Percentiles rank a stretch among this genome's conserved stretches.
phyloP scores from a whole-genome alignment of 30 jellyfish, hydroid and myxozoan genomes.

The Hydractinia symbiolongicarpus region DNA sequence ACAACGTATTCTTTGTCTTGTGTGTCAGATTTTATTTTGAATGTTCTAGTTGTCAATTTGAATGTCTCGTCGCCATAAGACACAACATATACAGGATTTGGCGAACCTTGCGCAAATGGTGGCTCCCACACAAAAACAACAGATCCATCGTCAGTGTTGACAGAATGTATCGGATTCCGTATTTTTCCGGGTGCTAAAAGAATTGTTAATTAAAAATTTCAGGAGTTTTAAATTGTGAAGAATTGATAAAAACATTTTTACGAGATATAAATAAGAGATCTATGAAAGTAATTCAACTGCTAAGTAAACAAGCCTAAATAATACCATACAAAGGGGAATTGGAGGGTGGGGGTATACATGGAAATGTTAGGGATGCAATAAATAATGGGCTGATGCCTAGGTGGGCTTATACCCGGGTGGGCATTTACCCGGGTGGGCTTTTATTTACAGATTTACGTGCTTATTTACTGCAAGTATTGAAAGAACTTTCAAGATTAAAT shows the following conservation, averaged over 20 bases:
- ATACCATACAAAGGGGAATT: too few relatives aligned
- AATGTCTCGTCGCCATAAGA: constrained; percentile 38
- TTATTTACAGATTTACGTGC: too few relatives aligned
- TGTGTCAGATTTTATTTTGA: constrained; percentile 31
- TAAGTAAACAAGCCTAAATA: background rate
- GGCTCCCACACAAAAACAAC: constrained; percentile 48
- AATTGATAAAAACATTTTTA: background rate
- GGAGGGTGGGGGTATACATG: too few relatives aligned
- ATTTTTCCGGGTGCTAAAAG: constrained; percentile 55
- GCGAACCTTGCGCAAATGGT: constrained; percentile 53
- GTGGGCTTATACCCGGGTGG: too few relatives aligned
- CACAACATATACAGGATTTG: constrained; percentile 26
- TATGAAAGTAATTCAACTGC: background rate
- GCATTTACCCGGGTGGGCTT: too few relatives aligned
- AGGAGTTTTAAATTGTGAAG: too few relatives aligned
- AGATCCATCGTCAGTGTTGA: constrained; percentile 43
- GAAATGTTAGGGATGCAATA: too few relatives aligned
- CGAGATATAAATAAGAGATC: background rate
- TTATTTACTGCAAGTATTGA: too few relatives aligned
- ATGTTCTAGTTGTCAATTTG: background rate
- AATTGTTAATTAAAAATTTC: background rate
- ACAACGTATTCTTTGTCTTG: constrained; percentile 23
- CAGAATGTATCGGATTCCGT: constrained; percentile 10
- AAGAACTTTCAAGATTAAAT: background rate
- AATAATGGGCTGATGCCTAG: too few relatives aligned